Base-by-base conservation (phyloP, 2,113 vertebrate species). In the Ciconia boyciana region DNA sequence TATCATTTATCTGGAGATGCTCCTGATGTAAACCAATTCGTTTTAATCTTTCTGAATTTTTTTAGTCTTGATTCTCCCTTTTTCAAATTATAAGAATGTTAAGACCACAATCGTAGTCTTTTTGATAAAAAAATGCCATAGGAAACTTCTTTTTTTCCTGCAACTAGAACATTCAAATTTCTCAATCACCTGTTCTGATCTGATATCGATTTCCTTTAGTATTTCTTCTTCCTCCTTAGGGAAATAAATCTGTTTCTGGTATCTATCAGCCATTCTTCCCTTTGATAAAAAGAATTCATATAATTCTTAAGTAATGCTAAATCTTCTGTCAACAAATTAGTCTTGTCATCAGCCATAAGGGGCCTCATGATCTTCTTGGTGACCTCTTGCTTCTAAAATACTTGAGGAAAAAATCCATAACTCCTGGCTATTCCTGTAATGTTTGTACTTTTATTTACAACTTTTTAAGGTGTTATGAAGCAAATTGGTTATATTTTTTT, bases 201-300 rank as follows among this genome's bases (percentile, higher is more conserved):
- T 96, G 95, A 96, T 96, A 97, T 95, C 94, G 97, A 97, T 97
- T 97, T 97, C 91, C 91, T 95, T 93, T 87, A 95, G 81, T 80
- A 96, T 97, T 97, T 97, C 78, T 95, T 91, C 75, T 93, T 96
- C 96, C 95, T 96, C 97, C 97, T 93, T 55, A 55, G 97, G 96
- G 97, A 97, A 97, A 97, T 97, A 97, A 97, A 97, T 94, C 94
- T 97, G 96, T 95, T 97, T 97, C 97, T 97, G 97, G 96, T 97
- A 95, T 97, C 96, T 97, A 88, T 97, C 96, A 96, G 51, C 93
- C 87, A 85, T 92, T 94, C 92, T 95, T 85, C 91, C 82, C 95
- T 97, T 96, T 97, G 94, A 97, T 97, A 97, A 96, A 95, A 97
- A 97, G 95, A 97, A 97, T 96, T 97, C 95, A 94, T 95, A 96